Evolutionary conservation across 1,140 invertebrate genomes (phyloP), one percentile per base, ranked within the genome.

Genomic region (Bilobella aurantiaca): DNA sequence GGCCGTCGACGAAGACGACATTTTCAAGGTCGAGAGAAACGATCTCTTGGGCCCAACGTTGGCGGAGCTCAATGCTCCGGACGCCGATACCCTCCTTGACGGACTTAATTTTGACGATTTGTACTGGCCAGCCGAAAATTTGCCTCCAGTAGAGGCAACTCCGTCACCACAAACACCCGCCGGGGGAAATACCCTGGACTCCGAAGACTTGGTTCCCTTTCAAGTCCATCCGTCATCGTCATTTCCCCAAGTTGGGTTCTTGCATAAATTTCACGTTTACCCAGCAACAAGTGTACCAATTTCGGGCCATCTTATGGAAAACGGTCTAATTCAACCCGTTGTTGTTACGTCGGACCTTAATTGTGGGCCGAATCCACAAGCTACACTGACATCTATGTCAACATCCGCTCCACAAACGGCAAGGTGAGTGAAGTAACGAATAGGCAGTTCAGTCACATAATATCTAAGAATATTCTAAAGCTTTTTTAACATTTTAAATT

Each of bases 61-160:
- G 49, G 88, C 90, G 0, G 90, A 93, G 76, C 77, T 95, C 12
- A 92, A 92, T 78, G 87, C 87, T 28, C 89, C 90, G 74, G 88
- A 88, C 74, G 88, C 91, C 66, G 88, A 86, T 23, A 73, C 78
- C 16, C 78, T 90, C 2, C 73, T 90, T 28, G 87, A 86, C 66
- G 89, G 91, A 77, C 80, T 92, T 32, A 91, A 88, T 78, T 90
- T 92, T 76, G 89, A 91, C 76, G 89, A 91, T 76, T 76, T 91
- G 28, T 76, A 91, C 21, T 78, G 90, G 42, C 87, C 87, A 1
- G 85, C 87, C 66, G 86, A 87, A 34, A 27, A 66, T 0, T n/a
- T 63, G 1, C 63, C 58, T 30, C 65, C 42, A n/a, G 30, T 62
- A 58, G 69, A 67, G 64, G 72, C 69, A n/a, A 69, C 70, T 2